phyloP scores from a whole-genome alignment of 2,113 vertebrate species.

The Ophthalmolycus amberensis region DNA sequence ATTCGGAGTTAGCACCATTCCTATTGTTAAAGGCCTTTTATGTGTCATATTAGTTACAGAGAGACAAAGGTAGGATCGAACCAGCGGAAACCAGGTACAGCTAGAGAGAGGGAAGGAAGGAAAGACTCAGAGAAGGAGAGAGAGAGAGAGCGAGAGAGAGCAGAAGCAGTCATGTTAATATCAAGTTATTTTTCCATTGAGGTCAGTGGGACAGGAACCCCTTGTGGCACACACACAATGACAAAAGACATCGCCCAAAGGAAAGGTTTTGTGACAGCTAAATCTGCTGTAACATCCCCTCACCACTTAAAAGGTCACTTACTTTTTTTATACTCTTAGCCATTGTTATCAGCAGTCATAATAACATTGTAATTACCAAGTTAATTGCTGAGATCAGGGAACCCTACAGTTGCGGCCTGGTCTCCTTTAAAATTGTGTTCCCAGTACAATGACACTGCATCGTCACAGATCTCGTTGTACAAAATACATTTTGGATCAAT shows the following conservation, averaged over 20 bases:
- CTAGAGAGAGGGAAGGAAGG: background rate
- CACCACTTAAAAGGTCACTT: conserved; percentile 2
- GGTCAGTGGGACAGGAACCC: conserved; percentile 75
- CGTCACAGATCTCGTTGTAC: background rate
- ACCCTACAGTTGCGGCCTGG: background rate
- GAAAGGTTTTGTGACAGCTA: conserved; percentile 8
- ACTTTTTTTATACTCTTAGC: background rate
- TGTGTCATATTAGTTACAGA: conserved; percentile 81
- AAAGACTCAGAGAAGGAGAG: too few relatives aligned
- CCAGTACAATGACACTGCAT: background rate
- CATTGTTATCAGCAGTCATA: background rate
- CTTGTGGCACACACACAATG: conserved; percentile 28
- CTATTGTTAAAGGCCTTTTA: conserved; percentile 75
- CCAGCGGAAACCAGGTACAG: conserved; percentile 71
- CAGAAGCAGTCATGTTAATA: conserved; percentile 60
- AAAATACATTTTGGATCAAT: background rate
- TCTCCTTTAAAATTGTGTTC: background rate
- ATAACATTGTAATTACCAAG: background rate
- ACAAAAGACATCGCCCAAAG: conserved; percentile 23
- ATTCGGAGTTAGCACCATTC: conserved; percentile 68
- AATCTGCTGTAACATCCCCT: conserved; percentile 7
- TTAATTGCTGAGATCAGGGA: background rate
- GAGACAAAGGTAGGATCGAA: conserved; percentile 75
- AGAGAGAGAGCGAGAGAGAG: too few relatives aligned
- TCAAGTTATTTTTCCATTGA: conserved; percentile 67